Evolutionary conservation across 2,797 vertebrate species (phyloP).

Genomic region (Falco concolor): DNA sequence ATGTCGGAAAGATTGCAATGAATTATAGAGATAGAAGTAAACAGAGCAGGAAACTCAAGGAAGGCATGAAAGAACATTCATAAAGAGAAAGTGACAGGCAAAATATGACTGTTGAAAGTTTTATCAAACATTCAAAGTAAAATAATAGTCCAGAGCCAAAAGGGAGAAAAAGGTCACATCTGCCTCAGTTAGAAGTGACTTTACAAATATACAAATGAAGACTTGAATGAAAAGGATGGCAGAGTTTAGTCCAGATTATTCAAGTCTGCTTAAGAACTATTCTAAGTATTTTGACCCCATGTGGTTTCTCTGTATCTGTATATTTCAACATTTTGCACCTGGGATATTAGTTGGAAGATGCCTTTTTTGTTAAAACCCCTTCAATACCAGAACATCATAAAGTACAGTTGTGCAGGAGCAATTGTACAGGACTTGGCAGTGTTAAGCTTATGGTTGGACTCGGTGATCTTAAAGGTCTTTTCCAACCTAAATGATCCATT

Average conservation of each 20-base stretch:
- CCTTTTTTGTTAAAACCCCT: neutral
- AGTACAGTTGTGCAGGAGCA: neutral
- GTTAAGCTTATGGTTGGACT: neutral
- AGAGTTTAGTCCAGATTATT: neutral
- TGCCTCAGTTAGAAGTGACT: neutral
- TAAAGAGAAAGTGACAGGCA: constrained; percentile 7
- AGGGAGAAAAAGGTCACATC: neutral
- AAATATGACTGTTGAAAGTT: neutral
- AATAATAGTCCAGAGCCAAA: neutral
- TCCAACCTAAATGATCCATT: neutral
- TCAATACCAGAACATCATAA: neutral
- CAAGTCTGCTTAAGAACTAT: neutral
- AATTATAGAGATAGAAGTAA: constrained; percentile 50
- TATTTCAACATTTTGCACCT: neutral
- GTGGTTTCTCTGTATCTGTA: neutral
- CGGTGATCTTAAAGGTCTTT: neutral
- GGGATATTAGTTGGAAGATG: neutral
- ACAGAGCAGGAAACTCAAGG: constrained; percentile 19
- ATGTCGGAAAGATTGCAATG: neutral
- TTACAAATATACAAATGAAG: neutral
- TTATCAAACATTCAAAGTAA: constrained; percentile 1
- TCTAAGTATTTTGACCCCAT: neutral
- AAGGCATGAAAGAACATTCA: constrained; percentile 22
- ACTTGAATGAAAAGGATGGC: neutral
- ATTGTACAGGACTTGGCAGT: neutral